A percentile compares a stretch with the other conserved stretches of the same genome.
Conservation (phyloP, 1,140 invertebrate species). For the Pogonomyrmex barbatus region DNA sequence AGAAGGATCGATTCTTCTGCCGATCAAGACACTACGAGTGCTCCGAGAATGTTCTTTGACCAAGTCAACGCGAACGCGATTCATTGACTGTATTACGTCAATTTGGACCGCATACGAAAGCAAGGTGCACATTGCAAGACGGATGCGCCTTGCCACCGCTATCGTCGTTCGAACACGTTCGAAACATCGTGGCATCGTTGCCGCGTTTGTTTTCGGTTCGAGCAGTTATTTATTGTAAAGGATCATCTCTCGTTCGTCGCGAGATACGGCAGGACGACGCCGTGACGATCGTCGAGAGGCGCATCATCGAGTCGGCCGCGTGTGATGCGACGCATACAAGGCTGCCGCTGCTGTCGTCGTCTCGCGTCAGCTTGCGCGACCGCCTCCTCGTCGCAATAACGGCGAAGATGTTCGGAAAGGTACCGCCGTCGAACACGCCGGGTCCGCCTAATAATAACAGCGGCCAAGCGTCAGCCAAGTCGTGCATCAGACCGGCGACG, state of each 20-base stretch:
- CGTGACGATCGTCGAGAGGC: conserved; percentile 42
- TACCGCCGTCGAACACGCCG: conserved; percentile 78
- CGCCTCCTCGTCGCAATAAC: conserved; percentile 61
- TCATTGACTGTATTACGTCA: conserved; percentile 5
- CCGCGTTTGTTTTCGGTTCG: background rate
- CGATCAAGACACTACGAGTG: background rate
- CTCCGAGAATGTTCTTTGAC: background rate
- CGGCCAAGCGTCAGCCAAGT: conserved; percentile 32
- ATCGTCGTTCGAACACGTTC: background rate
- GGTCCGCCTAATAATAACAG: conserved; percentile 72
- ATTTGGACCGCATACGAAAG: background rate
- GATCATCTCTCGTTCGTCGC: background rate
- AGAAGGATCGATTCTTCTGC: background rate
- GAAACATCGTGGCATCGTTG: background rate
- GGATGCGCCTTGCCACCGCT: background rate
- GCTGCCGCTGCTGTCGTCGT: conserved; percentile 20
- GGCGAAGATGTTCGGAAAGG: conserved; percentile 83
- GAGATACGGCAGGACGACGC: conserved; percentile 25
- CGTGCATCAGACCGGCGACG: conserved; percentile 51
- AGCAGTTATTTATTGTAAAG: background rate
- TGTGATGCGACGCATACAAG: conserved; percentile 67
- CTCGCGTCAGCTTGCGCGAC: conserved; percentile 43
- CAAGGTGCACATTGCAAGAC: background rate
- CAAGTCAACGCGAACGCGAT: background rate
- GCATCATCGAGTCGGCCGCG: conserved; percentile 4